Conservation (phyloP, 2,797 vertebrate genomes). For the Mus caroli region DNA sequence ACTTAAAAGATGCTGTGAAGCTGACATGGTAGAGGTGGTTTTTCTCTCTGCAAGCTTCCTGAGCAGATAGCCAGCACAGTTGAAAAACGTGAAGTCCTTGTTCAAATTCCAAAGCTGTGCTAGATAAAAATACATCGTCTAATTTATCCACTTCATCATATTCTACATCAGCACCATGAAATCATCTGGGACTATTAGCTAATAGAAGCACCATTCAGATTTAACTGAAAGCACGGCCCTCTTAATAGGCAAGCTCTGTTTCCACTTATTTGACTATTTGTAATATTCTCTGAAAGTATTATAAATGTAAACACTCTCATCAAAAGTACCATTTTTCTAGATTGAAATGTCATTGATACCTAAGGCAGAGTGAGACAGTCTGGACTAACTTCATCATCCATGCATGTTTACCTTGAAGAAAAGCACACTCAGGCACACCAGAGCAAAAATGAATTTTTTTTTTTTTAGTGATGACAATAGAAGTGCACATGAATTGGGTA, state of each 20-base stretch:
- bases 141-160: slow-evolving; percentile 59
- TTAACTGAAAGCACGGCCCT: slow-evolving; percentile 53
- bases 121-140: slow-evolving; percentile 58
- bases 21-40: slow-evolving; percentile 55
- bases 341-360: slow-evolving; percentile 64
- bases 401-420: slow-evolving; percentile 72
- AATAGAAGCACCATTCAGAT: slow-evolving; percentile 55
- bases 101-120: slow-evolving; percentile 69
- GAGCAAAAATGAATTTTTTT: slow-evolving; percentile 66
- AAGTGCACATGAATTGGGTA: background rate
- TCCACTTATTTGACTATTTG: slow-evolving; percentile 65
- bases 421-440: slow-evolving; percentile 40
- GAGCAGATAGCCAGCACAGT: background rate
- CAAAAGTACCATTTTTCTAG: background rate
- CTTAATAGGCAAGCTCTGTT: slow-evolving; percentile 52
- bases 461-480: background rate
- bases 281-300: slow-evolving; percentile 70
- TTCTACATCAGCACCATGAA: slow-evolving; percentile 59
- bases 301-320: slow-evolving; percentile 55
- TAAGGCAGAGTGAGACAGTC: background rate
- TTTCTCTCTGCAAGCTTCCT: slow-evolving; percentile 63
- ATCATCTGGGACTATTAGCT: slow-evolving; percentile 64
- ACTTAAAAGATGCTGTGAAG: slow-evolving; percentile 65
- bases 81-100: slow-evolving; percentile 72
- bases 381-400: slow-evolving; percentile 62